Conservation (phyloP, 1,140 invertebrate species). For the Cherax quadricarinatus region DNA sequence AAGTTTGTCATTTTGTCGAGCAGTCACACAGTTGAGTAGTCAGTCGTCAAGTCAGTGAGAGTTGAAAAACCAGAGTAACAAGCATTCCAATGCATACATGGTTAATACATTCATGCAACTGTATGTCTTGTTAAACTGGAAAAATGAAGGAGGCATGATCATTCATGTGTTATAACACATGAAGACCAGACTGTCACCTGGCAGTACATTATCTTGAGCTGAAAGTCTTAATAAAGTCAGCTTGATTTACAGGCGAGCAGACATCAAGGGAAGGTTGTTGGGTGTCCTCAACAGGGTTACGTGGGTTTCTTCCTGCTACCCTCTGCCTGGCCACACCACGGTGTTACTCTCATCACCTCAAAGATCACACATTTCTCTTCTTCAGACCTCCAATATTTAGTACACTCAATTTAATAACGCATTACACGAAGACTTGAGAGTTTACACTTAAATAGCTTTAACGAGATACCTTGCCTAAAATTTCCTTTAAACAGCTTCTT, state of each 20-base stretch:
- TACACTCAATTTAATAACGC: constrained; percentile 5
- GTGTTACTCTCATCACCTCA: constrained; percentile 32
- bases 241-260: constrained; percentile 67
- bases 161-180: constrained; percentile 59
- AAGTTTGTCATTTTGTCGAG: constrained; percentile 48
- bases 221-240: constrained; percentile 56
- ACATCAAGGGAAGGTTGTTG: constrained; percentile 71
- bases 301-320: constrained; percentile 54
- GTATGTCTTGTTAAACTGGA: constrained; percentile 55
- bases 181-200: constrained; percentile 59
- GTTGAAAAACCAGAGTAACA: constrained; percentile 61
- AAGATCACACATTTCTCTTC: constrained; percentile 19
- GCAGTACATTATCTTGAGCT: constrained; percentile 59
- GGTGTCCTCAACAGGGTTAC: constrained; percentile 57
- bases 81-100: constrained; percentile 70
- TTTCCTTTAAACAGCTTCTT: neutral
- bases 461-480: constrained; percentile 26
- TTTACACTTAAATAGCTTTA: neutral
- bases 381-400: constrained; percentile 13
- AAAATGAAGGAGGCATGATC: constrained; percentile 28
- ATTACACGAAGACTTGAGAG: constrained; percentile 7
- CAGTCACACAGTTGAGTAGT: constrained; percentile 58
- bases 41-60: constrained; percentile 49
- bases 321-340: constrained; percentile 33
- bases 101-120: constrained; percentile 67